Evolutionary conservation across 2,113 vertebrate species (phyloP).

Genomic region (Sinosuthora webbiana): DNA sequence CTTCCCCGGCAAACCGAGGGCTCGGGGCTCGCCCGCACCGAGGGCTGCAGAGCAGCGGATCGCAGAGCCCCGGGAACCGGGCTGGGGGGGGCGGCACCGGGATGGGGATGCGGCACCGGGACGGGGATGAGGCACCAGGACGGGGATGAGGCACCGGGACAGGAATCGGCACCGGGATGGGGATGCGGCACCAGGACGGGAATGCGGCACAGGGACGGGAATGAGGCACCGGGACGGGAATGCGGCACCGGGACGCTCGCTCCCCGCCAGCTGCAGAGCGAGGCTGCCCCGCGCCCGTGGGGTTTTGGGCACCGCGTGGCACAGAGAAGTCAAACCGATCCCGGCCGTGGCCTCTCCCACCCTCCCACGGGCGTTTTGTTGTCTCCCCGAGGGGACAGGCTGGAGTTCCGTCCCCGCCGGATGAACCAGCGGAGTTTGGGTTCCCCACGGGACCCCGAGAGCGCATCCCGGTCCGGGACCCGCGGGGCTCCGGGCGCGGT

Average conservation of each 20-base stretch:
- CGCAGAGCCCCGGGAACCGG: background rate
- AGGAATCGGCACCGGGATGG: too few relatives aligned
- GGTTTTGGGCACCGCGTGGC: background rate
- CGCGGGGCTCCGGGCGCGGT: background rate
- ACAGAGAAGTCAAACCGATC: background rate
- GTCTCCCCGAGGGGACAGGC: background rate
- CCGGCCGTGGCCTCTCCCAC: background rate
- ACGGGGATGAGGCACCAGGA: background rate
- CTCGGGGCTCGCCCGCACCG: background rate
- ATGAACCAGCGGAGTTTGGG: background rate
- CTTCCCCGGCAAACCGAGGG: background rate
- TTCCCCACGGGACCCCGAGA: background rate
- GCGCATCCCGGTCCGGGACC: background rate
- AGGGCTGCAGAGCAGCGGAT: background rate
- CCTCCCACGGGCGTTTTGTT: fast-evolving
- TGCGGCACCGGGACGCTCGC: too few relatives aligned
- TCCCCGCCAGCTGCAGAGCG: background rate
- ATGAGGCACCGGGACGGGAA: too few relatives aligned
- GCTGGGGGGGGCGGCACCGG: too few relatives aligned
- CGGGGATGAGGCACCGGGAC: too few relatives aligned
- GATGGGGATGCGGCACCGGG: fast-evolving
- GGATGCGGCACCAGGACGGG: fast-evolving
- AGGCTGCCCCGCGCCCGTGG: background rate
- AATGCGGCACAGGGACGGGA: background rate
- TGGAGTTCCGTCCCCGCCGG: background rate